Evolutionary conservation across 2,797 vertebrate genomes (phyloP).

Genomic region (Adelosebastes latens): DNA sequence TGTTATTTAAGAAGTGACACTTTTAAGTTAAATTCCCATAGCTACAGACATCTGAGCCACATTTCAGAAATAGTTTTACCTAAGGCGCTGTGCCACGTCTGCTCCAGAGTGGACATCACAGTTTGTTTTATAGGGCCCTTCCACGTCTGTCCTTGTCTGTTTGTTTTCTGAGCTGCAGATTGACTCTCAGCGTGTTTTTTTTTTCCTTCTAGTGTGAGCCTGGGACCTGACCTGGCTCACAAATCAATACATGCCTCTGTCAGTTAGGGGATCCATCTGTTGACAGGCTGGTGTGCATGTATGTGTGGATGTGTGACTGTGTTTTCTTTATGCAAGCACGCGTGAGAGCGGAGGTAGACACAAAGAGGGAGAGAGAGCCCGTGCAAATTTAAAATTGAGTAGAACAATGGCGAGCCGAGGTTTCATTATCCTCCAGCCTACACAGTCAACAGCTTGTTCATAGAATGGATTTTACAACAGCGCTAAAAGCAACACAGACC

Average conservation of each 20-base stretch:
- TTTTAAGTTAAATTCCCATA: background rate
- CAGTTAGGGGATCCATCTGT: slow-evolving; percentile 31
- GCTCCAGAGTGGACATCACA: slow-evolving; percentile 12
- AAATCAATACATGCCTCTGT: slow-evolving; percentile 52
- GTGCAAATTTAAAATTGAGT: slow-evolving; percentile 39
- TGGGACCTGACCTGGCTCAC: slow-evolving; percentile 44
- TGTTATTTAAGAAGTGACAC: background rate
- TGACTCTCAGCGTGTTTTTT: slow-evolving; percentile 16
- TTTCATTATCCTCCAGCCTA: slow-evolving; percentile 61
- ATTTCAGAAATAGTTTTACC: background rate
- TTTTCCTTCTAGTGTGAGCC: background rate
- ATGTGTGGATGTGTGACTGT: background rate
- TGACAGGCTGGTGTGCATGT: background rate
- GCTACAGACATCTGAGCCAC: background rate
- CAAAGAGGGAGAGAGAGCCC: background rate
- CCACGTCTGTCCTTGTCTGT: slow-evolving; percentile 11
- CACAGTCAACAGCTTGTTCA: slow-evolving; percentile 61
- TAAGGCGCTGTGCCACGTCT: background rate
- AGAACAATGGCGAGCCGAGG: slow-evolving; percentile 47
- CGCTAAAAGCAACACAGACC: slow-evolving; percentile 40
- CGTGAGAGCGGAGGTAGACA: background rate
- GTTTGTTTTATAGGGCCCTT: background rate
- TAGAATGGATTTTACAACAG: slow-evolving; percentile 54
- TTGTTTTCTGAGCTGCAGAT: slow-evolving; percentile 27
- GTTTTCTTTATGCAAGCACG: background rate